Conservation (phyloP, 2,113 vertebrate species). For the Oenanthe oenanthe region DNA sequence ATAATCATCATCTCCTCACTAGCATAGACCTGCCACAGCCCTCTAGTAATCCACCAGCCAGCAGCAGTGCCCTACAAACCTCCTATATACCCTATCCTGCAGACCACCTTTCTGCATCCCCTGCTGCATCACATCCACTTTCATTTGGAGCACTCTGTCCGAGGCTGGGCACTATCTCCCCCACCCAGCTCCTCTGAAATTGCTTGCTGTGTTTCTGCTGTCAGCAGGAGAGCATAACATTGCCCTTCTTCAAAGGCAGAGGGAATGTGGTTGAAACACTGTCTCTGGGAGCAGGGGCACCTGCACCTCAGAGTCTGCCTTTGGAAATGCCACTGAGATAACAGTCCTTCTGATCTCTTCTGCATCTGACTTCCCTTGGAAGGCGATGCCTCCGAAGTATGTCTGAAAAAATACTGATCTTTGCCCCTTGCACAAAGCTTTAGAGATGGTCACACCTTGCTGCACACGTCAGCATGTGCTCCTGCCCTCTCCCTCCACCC, state of each 20-base stretch:
- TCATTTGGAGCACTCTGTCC: not conserved
- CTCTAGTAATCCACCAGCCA: not conserved
- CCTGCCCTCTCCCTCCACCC: not conserved
- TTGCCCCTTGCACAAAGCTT: not conserved
- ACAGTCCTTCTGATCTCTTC: slow-evolving; percentile 3
- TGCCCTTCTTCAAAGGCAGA: not conserved
- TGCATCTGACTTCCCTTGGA: not conserved
- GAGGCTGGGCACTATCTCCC: not conserved
- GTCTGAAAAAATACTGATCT: not conserved
- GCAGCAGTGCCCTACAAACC: not conserved
- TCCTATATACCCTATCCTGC: not conserved
- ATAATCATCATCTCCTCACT: not conserved
- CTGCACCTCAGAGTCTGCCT: not conserved
- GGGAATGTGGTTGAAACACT: not conserved
- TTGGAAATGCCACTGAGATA: slow-evolving; percentile 45
- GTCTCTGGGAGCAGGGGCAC: not conserved
- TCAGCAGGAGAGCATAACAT: not conserved
- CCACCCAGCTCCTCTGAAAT: not conserved
- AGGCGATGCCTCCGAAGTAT: not conserved
- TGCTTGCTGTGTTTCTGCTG: not conserved
- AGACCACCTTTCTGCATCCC: not conserved
- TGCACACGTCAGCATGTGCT: not conserved
- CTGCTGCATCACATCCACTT: not conserved
- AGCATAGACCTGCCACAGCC: not conserved
- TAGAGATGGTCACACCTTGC: not conserved